phyloP scores from a whole-genome alignment of 2,888 invertebrate genomes.

The Suillia variegata region DNA sequence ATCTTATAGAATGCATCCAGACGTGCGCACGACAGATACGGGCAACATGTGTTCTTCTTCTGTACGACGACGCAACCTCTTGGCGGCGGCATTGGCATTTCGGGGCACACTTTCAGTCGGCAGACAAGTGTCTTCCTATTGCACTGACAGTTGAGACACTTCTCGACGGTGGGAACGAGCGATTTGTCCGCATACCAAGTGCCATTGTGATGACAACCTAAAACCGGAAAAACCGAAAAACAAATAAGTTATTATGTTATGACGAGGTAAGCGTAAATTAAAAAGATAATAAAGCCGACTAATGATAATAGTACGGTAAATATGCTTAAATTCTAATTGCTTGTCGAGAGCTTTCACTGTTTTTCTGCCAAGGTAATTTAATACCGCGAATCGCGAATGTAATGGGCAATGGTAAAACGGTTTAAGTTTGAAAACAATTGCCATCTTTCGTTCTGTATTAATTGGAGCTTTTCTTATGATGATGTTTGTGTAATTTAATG shows the following conservation, averaged over 20 bases:
- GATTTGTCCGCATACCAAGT: constrained; percentile 70
- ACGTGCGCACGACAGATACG: constrained; percentile 78
- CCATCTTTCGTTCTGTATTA: no score
- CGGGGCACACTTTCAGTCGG: constrained; percentile 76
- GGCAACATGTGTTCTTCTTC: constrained; percentile 74
- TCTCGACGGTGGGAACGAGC: constrained; percentile 72
- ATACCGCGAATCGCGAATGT: no score
- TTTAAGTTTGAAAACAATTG: no score
- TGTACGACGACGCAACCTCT: constrained; percentile 75
- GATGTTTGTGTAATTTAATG: no score
- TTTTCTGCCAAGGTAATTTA: no score
- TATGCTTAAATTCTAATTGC: no score
- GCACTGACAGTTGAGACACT: constrained; percentile 81
- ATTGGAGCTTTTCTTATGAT: no score
- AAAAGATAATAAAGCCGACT: neutral
- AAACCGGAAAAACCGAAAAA: constrained; percentile 3
- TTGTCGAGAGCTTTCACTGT: no score
- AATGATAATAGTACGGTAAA: no score
- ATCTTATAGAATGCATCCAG: constrained; percentile 54
- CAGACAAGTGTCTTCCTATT: constrained; percentile 74
- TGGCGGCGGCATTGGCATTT: constrained; percentile 76
- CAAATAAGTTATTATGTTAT: neutral
- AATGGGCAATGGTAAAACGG: no score
- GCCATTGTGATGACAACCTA: constrained; percentile 77
- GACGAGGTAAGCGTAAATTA: neutral